Evolutionary conservation across 2,113 vertebrate species (phyloP).

Genomic region (Pomatorhinus ruficollis): DNA sequence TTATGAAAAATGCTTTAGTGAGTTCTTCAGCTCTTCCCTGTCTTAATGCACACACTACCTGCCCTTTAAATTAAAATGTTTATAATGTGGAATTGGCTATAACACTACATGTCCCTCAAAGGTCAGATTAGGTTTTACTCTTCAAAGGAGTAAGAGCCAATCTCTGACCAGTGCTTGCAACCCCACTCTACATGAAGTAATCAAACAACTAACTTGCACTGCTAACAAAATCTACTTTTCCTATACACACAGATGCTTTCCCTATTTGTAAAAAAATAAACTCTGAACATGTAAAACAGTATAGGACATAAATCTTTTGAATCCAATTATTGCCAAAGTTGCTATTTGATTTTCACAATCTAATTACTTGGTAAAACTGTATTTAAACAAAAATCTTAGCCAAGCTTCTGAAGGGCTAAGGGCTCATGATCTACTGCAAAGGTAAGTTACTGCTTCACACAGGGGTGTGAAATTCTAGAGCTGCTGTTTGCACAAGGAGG

Average conservation of each 20-base stretch:
- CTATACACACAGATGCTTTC: not conserved
- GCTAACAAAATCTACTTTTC: not conserved
- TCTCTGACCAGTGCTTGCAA: not conserved
- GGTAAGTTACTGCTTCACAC: not conserved
- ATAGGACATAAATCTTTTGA: not conserved
- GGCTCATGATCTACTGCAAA: not conserved
- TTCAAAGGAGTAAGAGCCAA: not conserved
- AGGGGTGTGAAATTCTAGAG: not conserved
- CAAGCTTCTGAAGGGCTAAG: not conserved
- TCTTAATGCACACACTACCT: not conserved
- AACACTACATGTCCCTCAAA: not conserved
- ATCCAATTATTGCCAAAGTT: not conserved
- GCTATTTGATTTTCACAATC: not conserved
- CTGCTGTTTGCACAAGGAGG: not conserved
- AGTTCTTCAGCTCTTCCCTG: not conserved
- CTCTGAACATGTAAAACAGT: not conserved
- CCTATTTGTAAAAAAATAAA: not conserved
- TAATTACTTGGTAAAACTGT: not conserved
- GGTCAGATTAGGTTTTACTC: not conserved
- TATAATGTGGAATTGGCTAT: not conserved
- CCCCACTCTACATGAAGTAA: not conserved
- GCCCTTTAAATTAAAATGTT: not conserved
- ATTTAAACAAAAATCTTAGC: not conserved
- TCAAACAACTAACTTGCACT: not conserved
- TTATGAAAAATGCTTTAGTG: not conserved